A percentile compares a stretch with the other conserved stretches of the same genome.
These are phyloP conservation scores for Caenorhabditis doughertyi DNA, from an alignment of 2,888 invertebrate genomes.

Conservation along the genomic window DNA sequence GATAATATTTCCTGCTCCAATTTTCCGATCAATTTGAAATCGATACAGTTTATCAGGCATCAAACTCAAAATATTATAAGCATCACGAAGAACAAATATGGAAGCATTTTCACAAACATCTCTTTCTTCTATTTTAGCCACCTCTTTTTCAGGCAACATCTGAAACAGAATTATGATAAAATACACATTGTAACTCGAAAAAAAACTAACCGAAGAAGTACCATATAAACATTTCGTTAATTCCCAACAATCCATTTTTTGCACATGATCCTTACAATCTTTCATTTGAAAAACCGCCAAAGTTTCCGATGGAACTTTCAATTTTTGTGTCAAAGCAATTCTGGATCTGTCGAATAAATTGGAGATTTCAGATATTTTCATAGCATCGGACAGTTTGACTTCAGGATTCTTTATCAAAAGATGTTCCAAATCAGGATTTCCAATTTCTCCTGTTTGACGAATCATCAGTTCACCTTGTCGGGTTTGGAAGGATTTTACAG, in stretches of 20 bases:
- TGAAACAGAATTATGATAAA: neutral
- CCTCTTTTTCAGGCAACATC: conserved; percentile 44
- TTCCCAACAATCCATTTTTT: conserved; percentile 58
- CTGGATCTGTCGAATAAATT: neutral
- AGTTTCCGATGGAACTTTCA: conserved; percentile 21
- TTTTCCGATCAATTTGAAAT: conserved; percentile 33
- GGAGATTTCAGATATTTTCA: neutral
- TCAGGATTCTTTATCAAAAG: neutral
- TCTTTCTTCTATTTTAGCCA: conserved; percentile 21
- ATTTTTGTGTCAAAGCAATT: conserved; percentile 19
- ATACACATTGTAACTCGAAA: conserved; percentile 12
- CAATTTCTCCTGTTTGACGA: conserved; percentile 9
- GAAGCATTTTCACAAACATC: conserved; percentile 55
- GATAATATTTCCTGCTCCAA: conserved; percentile 39
- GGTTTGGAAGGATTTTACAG: conserved; percentile 24
- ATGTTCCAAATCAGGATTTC: conserved; percentile 24
- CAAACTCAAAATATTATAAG: conserved; percentile 44
- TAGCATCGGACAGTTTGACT: neutral
- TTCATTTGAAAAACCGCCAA: conserved; percentile 37
- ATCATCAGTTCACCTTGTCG: conserved; percentile 30
- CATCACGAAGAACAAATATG: conserved; percentile 44
- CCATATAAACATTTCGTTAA: conserved; percentile 37
- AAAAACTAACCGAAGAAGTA: neutral
- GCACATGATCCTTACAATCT: conserved; percentile 40
- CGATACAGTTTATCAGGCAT: conserved; percentile 35